Evolutionary conservation across 2,888 invertebrate genomes (phyloP).

Genomic region (Hofmannophila pseudospretella): DNA sequence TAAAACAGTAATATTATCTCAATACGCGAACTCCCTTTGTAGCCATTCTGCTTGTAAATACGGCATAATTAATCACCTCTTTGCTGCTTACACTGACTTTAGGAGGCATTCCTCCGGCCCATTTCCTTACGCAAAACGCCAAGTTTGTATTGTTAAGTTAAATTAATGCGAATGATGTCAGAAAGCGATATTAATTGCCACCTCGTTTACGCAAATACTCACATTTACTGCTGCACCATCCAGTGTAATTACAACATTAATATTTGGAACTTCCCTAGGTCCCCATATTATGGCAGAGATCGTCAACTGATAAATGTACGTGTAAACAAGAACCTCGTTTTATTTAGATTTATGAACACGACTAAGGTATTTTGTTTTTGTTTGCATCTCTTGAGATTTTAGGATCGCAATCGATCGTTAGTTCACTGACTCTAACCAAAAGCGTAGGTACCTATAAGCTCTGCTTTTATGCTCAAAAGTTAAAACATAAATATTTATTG

Average conservation of each 20-base stretch:
- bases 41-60: slow-evolving; percentile 19
- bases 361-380: background rate
- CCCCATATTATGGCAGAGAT: slow-evolving; percentile 10
- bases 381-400: background rate
- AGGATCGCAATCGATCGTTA: no score
- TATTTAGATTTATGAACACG: slow-evolving; percentile 6
- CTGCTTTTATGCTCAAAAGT: no score
- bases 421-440: no score
- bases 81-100: slow-evolving; percentile 23
- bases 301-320: slow-evolving; percentile 23
- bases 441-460: no score
- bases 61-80: slow-evolving; percentile 29
- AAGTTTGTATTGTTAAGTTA: slow-evolving; percentile 57
- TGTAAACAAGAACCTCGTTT: slow-evolving; percentile 7
- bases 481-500: no score
- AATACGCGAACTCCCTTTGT: slow-evolving; percentile 17
- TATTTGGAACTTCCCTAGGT: slow-evolving; percentile 33
- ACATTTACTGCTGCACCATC: slow-evolving; percentile 32
- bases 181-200: slow-evolving; percentile 56
- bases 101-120: slow-evolving; percentile 17
- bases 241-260: slow-evolving; percentile 40
- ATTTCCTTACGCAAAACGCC: slow-evolving; percentile 47
- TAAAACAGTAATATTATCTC: slow-evolving; percentile 12
- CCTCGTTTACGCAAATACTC: slow-evolving; percentile 45
- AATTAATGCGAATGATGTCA: slow-evolving; percentile 57